Percentiles rank a stretch among this genome's conserved stretches.
Evolutionary conservation across 2,113 vertebrate genomes (phyloP).

Genomic region (Macroglossus sobrinus): DNA sequence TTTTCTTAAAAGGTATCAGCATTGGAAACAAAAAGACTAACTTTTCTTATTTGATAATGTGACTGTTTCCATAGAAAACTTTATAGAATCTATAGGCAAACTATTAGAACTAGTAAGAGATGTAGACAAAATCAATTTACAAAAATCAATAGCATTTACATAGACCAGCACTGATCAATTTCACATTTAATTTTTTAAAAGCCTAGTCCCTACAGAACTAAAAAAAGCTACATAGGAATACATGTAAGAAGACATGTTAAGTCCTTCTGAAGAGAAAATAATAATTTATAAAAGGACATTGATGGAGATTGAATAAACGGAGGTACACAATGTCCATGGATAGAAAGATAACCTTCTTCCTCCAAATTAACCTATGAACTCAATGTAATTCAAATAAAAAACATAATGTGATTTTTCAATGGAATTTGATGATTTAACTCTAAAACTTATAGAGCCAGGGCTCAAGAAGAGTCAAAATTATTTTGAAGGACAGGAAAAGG

Average conservation of each 20-base stretch:
- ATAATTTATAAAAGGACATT: background rate
- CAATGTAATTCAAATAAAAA: background rate
- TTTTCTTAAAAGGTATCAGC: background rate
- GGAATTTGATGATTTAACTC: background rate
- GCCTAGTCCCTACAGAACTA: background rate
- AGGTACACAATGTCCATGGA: background rate
- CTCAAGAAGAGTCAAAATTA: background rate
- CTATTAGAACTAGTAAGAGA: conserved; percentile 9
- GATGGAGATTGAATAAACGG: background rate
- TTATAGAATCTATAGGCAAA: background rate
- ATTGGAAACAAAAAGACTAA: conserved; percentile 8
- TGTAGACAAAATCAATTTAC: background rate
- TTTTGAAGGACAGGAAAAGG: background rate
- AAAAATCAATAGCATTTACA: background rate
- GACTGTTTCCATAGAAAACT: background rate
- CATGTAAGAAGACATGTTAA: background rate
- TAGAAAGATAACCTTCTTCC: background rate
- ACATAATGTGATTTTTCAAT: background rate
- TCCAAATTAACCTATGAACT: background rate
- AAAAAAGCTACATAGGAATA: background rate
- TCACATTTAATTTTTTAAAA: background rate
- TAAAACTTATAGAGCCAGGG: background rate
- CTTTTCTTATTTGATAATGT: background rate
- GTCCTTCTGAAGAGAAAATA: background rate
- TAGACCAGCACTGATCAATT: background rate